Conservation (phyloP, 2,113 vertebrate genomes). For the Natator depressus region DNA sequence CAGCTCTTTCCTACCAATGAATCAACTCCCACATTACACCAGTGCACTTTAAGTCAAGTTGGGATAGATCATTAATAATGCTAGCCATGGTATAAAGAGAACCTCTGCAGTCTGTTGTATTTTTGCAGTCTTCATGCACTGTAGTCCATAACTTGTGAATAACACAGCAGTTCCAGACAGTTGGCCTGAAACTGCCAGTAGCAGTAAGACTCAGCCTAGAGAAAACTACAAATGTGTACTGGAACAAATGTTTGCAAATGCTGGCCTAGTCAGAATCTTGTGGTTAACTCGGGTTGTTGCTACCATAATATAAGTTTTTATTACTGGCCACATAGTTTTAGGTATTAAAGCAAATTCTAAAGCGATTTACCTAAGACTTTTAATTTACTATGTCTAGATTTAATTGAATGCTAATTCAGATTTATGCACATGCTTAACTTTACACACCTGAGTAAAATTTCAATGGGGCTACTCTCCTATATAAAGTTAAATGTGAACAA, state of each 20-base stretch:
- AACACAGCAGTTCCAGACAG: rapidly evolving
- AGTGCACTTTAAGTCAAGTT: background rate
- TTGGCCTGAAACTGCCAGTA: background rate
- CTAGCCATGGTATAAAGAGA: background rate
- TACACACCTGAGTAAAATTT: background rate
- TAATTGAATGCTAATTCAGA: background rate
- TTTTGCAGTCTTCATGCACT: background rate
- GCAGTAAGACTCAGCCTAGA: background rate
- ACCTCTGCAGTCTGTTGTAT: background rate
- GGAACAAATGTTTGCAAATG: background rate
- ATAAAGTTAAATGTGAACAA: background rate
- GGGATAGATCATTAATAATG: background rate
- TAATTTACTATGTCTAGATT: background rate
- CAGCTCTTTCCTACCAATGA: background rate
- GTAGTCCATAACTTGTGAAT: background rate
- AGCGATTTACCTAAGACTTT: background rate
- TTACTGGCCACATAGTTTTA: background rate
- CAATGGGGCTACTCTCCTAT: background rate
- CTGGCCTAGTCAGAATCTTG: background rate
- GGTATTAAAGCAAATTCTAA: background rate
- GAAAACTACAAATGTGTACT: background rate
- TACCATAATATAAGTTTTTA: background rate
- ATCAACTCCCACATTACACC: background rate
- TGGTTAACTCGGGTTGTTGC: background rate
- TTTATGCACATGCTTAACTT: background rate